Evolutionary conservation across 2,797 vertebrate genomes (phyloP).

Genomic region (Echeneis naucrates): DNA sequence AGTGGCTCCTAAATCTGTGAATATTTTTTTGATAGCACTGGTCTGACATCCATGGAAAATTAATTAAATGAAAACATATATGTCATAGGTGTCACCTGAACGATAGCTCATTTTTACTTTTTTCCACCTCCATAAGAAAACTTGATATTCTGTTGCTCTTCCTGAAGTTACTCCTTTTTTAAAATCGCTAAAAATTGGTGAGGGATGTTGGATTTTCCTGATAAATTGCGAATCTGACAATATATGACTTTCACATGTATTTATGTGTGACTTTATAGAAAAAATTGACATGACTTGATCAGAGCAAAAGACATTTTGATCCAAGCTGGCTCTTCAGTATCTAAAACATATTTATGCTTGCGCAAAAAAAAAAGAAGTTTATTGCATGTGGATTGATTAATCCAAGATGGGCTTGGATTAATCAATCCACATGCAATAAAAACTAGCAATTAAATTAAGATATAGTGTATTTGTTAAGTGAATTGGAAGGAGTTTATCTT

Average conservation of each 20-base stretch:
- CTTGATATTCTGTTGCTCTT: not conserved
- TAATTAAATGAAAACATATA: not conserved
- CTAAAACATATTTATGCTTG: not conserved
- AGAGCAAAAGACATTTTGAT: not conserved
- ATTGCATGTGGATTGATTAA: too few species aligned
- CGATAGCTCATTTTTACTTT: not conserved
- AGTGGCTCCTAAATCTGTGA: not conserved
- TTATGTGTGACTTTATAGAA: conserved; percentile 14
- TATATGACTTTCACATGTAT: not conserved
- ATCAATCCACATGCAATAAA: not conserved
- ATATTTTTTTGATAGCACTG: not conserved
- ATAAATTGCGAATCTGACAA: too few species aligned
- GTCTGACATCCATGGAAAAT: not conserved
- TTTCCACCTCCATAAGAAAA: not conserved
- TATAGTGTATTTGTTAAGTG: not conserved
- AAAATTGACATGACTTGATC: not conserved
- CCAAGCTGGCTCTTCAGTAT: not conserved
- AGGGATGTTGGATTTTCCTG: not conserved
- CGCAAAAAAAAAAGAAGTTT: too few species aligned
- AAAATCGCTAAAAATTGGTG: not conserved
- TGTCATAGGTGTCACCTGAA: not conserved
- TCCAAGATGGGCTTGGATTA: too few species aligned
- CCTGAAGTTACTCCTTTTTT: not conserved
- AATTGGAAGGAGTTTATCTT: conserved; percentile 1
- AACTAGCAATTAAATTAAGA: not conserved